phyloP scores from a whole-genome alignment of 2,888 invertebrate genomes.

The Epinotia nisella region DNA sequence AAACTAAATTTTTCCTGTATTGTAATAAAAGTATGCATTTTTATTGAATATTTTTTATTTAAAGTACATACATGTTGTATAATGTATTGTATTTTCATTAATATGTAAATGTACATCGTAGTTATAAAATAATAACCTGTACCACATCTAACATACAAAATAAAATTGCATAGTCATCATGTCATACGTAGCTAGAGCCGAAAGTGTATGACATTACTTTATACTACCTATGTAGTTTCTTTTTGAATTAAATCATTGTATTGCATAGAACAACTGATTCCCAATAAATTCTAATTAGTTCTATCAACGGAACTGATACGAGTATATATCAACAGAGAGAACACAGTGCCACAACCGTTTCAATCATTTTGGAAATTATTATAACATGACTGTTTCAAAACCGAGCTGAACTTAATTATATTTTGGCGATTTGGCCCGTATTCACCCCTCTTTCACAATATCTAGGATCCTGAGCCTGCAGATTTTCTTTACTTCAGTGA shows the following conservation, averaged over 20 bases:
- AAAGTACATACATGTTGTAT: slow-evolving; percentile 1
- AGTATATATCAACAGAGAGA: neutral
- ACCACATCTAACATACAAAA: too few species aligned
- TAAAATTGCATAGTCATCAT: too few species aligned
- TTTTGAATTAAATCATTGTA: too few species aligned
- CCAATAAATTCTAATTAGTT: neutral
- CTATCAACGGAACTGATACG: neutral
- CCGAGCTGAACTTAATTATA: neutral
- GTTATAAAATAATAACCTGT: neutral
- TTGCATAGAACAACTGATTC: too few species aligned
- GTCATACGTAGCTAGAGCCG: too few species aligned
- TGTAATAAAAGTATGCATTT: slow-evolving; percentile 35
- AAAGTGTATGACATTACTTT: too few species aligned
- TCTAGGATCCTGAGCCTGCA: slow-evolving; percentile 85
- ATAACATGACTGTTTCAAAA: too few species aligned
- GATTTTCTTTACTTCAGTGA: slow-evolving; percentile 89
- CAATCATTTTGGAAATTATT: too few species aligned
- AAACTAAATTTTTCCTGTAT: slow-evolving; percentile 49
- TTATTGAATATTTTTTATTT: slow-evolving; percentile 30
- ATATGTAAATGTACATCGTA: neutral
- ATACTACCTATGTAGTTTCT: too few species aligned
- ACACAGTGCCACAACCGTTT: neutral
- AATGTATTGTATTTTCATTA: neutral
- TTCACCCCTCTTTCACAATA: slow-evolving; percentile 64
- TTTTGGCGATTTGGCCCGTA: neutral